phyloP scores from a whole-genome alignment of 2,113 vertebrate species.

The Neolamprologus sp. region DNA sequence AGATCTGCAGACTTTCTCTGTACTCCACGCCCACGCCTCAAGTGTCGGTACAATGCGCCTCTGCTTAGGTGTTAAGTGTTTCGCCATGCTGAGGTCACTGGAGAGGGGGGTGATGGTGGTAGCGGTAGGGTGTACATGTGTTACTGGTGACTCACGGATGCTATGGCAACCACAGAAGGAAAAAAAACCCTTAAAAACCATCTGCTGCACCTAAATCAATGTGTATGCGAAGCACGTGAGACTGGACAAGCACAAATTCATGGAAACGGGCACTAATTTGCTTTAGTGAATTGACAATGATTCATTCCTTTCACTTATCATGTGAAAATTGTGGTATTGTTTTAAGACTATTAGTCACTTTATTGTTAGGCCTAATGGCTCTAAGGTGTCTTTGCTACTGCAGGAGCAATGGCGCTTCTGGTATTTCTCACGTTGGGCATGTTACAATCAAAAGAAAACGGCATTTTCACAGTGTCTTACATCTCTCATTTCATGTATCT shows the following conservation, averaged over 20 bases:
- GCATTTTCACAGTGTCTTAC: neutral
- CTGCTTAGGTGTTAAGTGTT: constrained; percentile 40
- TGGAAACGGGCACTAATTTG: neutral
- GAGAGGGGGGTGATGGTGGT: neutral
- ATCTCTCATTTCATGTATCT: neutral
- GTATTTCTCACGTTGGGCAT: neutral
- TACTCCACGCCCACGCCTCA: neutral
- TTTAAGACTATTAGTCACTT: neutral
- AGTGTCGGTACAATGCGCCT: constrained; percentile 11
- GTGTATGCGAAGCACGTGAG: neutral
- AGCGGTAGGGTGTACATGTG: neutral
- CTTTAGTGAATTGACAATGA: neutral
- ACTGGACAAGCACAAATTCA: neutral
- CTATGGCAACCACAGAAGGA: constrained; percentile 52
- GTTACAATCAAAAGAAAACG: neutral
- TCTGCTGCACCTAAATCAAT: constrained; percentile 19
- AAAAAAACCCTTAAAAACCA: neutral
- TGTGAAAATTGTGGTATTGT: neutral
- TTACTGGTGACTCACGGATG: constrained; percentile 46
- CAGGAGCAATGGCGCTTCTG: neutral
- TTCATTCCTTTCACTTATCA: neutral
- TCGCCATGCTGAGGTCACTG: constrained; percentile 30
- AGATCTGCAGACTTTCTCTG: neutral
- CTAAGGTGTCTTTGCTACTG: neutral
- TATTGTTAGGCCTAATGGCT: neutral